Conservation (phyloP, 1,140 invertebrate genomes). For the Diabrotica undecimpunctata region DNA sequence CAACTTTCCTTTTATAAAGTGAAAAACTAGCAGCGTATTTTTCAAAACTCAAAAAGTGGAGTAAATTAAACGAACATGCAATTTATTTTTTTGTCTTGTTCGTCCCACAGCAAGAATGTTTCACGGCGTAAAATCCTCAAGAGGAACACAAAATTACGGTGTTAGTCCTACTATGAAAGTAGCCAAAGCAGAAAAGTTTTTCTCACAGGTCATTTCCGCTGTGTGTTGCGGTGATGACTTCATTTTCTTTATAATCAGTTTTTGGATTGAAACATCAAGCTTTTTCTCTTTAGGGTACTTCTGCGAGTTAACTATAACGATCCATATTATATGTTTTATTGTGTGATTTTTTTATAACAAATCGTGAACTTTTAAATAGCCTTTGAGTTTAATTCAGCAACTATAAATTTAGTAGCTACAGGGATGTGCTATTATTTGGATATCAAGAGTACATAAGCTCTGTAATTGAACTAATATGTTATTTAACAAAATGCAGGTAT, state of each 20-base stretch:
- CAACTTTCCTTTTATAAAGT: too few species aligned
- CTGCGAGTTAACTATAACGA: too few species aligned
- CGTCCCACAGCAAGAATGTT: background rate
- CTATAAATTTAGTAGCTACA: background rate
- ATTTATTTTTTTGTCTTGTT: background rate
- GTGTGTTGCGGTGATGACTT: background rate
- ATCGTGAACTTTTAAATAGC: background rate
- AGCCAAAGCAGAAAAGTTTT: background rate
- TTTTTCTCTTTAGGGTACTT: background rate
- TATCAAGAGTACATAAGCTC: too few species aligned
- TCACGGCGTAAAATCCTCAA: background rate
- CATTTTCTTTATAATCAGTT: slow-evolving; percentile 3
- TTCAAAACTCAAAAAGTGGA: background rate
- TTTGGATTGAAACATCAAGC: background rate
- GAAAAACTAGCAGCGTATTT: too few species aligned
- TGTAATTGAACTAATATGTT: too few species aligned
- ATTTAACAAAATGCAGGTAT: too few species aligned
- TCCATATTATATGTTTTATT: too few species aligned
- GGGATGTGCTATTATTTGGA: too few species aligned
- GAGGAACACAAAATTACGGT: background rate
- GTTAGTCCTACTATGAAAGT: background rate
- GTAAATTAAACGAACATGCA: background rate
- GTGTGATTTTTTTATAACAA: background rate
- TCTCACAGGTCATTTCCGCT: slow-evolving; percentile 1
- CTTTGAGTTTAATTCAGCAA: background rate